Base-by-base conservation (phyloP, 2,113 vertebrate species). In the Rhinogobius similis region DNA sequence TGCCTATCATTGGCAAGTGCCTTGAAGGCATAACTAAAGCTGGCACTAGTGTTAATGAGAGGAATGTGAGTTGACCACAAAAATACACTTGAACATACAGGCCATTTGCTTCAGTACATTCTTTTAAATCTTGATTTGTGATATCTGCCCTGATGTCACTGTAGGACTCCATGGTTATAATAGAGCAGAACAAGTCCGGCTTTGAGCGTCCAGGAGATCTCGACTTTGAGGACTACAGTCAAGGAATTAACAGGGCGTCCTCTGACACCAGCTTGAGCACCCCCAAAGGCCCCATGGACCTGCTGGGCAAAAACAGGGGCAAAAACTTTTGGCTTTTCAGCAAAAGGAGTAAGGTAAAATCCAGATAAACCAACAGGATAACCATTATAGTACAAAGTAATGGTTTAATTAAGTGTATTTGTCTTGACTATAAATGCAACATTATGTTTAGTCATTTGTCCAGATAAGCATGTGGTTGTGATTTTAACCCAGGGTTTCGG, bases 151-250 rank as follows among this genome's bases (percentile, higher is more conserved):
- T 48, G 59, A 23, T 36, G 44, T 83, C 50, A 11, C 41, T 48
- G 11, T 78, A 97, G 96, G 96, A 97, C 86, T 94, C 96, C 27
- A 70, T 93, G 85, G 86, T 91, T 67, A 87, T 97, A 52, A 93
- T 97, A 24, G 96, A 96, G 76, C 93, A 95, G 82, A 91, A 96
- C 87, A 97, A 97, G 81, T 97, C 96, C 0, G 96, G 96, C 23
- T 97, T 97, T 13, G 94, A 96, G 65, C 93, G 95, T 38, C 96
- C 95, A 0, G 93, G 93, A 0, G 95, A 97, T 20, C 65, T 96
- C 82, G 95, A 96, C 71, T 97, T 97, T 9, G 96, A 97, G 78
- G 96, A 97, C 86, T 96, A 93, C 90, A 97, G 96, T 83, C 94
- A 96, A 82, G 93, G 93, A 68, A 96, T 97, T 84, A 96, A 95